Evolutionary conservation across 2,797 vertebrate species (phyloP), one percentile per base, ranked within the genome.

Genomic region (Micropoecilia bifurca): DNA sequence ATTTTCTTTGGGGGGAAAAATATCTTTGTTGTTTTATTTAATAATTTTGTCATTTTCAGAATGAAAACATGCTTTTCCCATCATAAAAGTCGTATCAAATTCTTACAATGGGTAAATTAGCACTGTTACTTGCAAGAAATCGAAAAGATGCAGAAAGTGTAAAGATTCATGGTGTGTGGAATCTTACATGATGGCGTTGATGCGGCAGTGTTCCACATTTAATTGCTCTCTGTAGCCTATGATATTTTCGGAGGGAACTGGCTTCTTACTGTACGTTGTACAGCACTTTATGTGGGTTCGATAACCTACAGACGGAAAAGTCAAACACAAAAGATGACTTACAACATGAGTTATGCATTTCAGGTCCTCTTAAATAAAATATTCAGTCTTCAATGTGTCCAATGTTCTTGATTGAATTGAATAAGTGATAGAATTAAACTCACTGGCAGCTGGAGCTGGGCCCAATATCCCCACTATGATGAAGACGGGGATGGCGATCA

Each of bases 171-270:
- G 10, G 75, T 50, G 1, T 25, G 50, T 25, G 71, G 20, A 78
- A 53, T 88, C 95, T 96, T 91, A 96, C 96, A 96, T 94, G 92
- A 96, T 92, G 0, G 95, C 95, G 0, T 92, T 77, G 1, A 96
- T 91, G 78, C 85, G 86, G 41, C 96, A 96, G 74, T 92, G 79
- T 78, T 94, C 94, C 3, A 0, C 20, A n/a, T 33, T 1, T 33
- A 55, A 85, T 87, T 96, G 94, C 77, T 91, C 85, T 25, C 78
- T 88, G 85, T 83, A 95, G 78, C 95, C 95, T 71, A 28, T 89
- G 48, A 96, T 92, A 0, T 16, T 14, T 0, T 61, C 6, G 59
- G 91, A 75, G 16, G 87, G 73, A 33, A 96, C 0, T 0, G 89
- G 91, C 9, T 7, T 88, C 43, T 45, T 89, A 1, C 47, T 89